Evolutionary conservation across 2,113 vertebrate species (phyloP), one percentile per base, ranked within the genome.

Genomic region (Tiliqua scincoides): DNA sequence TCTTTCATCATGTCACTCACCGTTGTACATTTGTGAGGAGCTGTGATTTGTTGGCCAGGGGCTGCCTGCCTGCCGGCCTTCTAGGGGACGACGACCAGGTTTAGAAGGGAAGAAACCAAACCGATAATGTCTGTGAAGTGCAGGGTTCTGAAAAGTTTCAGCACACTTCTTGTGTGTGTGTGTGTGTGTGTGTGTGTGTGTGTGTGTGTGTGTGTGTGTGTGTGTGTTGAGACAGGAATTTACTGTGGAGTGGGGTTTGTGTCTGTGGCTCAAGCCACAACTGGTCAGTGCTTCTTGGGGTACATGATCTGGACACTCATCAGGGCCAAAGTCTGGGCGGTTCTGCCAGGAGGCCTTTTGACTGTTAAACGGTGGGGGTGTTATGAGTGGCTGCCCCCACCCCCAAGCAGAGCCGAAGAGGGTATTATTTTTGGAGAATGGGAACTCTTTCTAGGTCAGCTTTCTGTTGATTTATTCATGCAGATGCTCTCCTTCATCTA

Each of bases 1-100:
- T 91, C 89, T 92, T 93, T 90, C 90, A 85, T 67, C 85, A 84
- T 90, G 94, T 92, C 93, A 93, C 93, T 95, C 93, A 93, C 90
- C 87, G 92, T 92, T 90, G 93, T 93, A 89, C 72, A 86, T 87
- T 87, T 85, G 86, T 91, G 77, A 77, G 89, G 94, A 93, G 73
- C 87, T 80, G 85, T 89, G 90, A 91, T 90, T 90, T 87, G 89
- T 93, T 93, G 88, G 92, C 14, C 68, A 73, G 30, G 68, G 54
- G 6, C 25, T 73, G 35, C 11, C 0, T 80, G 88, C 85, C 21
- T 6, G 27, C 40, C 75, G 40, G 5, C 71, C 87, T 89, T 35
- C 25, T 54, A 30, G n/a, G n/a, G n/a, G n/a, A n/a, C n/a, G n/a
- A n/a, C n/a, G n/a, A n/a, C n/a, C n/a, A n/a, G 87, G n/a, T 78